These are phyloP conservation scores for Pampus argenteus DNA, from an alignment of 2,797 vertebrate genomes.

Conservation along the genomic window DNA sequence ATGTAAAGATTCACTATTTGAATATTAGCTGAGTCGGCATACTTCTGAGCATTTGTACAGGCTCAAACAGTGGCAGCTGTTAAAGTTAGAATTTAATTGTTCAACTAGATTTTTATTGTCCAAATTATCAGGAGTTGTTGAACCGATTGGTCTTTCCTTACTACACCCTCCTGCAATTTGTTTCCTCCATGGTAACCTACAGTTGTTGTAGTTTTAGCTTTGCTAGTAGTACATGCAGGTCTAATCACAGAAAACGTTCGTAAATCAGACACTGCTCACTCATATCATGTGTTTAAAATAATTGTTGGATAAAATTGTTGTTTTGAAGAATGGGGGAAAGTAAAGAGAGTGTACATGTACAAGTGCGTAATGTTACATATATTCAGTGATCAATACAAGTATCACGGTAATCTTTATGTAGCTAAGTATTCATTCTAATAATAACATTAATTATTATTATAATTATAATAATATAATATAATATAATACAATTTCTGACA, in stretches of 20 bases:
- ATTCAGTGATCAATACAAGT: no score
- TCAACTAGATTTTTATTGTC: no score
- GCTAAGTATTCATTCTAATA: no score
- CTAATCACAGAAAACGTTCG: neutral
- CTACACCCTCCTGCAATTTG: neutral
- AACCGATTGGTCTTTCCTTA: neutral
- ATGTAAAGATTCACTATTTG: neutral
- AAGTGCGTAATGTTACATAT: no score
- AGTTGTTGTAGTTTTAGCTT: neutral
- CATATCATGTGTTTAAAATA: neutral
- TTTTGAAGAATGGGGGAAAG: neutral
- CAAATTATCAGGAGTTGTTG: no score
- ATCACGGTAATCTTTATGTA: no score
- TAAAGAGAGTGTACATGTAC: neutral
- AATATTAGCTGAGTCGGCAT: neutral
- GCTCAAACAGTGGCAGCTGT: no score
- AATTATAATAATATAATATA: no score
- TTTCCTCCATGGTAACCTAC: neutral
- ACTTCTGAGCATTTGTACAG: neutral
- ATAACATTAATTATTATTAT: no score
- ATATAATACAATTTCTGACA: no score
- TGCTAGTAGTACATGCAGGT: neutral
- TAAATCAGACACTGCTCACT: neutral
- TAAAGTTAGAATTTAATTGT: no score
- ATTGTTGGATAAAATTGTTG: no score